Evolutionary conservation across 2,113 vertebrate species (phyloP).

Genomic region (Ascaphus truei): DNA sequence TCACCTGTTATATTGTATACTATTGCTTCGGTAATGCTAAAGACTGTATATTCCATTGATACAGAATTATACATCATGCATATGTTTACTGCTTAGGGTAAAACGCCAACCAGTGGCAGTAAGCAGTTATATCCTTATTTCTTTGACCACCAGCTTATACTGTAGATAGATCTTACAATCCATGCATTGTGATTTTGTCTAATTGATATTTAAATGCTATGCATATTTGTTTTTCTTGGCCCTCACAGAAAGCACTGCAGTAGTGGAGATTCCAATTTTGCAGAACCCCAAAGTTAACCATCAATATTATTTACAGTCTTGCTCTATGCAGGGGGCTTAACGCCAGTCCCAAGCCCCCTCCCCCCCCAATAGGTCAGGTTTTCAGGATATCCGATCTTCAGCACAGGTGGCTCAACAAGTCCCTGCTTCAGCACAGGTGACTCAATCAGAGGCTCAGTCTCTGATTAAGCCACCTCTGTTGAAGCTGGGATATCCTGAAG

Average conservation of each 20-base stretch:
- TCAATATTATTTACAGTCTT: not conserved
- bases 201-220: constrained; percentile 14
- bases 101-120: constrained; percentile 20
- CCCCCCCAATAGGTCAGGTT: too few species aligned
- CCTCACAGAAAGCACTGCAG: not conserved
- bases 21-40: not conserved
- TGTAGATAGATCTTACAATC: not conserved
- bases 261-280: not conserved
- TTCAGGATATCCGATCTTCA: too few species aligned
- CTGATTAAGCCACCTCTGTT: too few species aligned
- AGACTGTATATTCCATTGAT: constrained; percentile 5
- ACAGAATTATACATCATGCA: constrained; percentile 1
- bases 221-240: not conserved
- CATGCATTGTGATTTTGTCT: not conserved
- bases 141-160: not conserved
- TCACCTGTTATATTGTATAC: not conserved
- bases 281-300: not conserved
- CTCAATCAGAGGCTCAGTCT: too few species aligned
- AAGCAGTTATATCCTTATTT: not conserved
- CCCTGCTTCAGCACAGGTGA: too few species aligned
- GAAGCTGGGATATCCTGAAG: too few species aligned
- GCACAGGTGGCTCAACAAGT: too few species aligned
- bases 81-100: not conserved
- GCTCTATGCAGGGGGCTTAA: too few species aligned
- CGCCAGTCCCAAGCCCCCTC: too few species aligned